Conservation (phyloP, 1,140 invertebrate genomes). For the Lasioglossum baleicum region DNA sequence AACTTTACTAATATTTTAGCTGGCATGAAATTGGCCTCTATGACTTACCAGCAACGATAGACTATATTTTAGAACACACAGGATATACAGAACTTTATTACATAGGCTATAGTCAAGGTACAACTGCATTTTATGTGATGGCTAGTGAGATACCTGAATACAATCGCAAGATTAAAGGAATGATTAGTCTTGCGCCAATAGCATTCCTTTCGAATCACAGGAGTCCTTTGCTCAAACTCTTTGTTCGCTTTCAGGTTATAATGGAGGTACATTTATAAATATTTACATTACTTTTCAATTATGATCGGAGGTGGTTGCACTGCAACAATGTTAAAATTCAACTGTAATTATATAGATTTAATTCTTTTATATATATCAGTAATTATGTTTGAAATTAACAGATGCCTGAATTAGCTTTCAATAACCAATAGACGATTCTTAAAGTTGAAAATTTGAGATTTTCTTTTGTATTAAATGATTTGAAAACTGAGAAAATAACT, state of each 20-base stretch:
- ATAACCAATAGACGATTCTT: too few relatives aligned
- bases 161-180: conserved; percentile 82
- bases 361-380: background rate
- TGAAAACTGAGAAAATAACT: too few relatives aligned
- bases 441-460: too few relatives aligned
- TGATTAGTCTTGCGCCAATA: conserved; percentile 85
- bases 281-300: background rate
- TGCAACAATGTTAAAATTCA: background rate
- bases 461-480: too few relatives aligned
- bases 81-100: conserved; percentile 80
- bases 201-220: conserved; percentile 77
- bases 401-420: too few relatives aligned
- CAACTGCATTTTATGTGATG: conserved; percentile 81
- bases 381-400: background rate
- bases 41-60: conserved; percentile 82
- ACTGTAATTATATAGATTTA: background rate
- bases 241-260: conserved; percentile 69
- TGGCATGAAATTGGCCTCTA: conserved; percentile 81
- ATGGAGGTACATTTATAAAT: conserved; percentile 68
- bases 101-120: conserved; percentile 82
- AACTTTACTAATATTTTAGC: conserved; percentile 65
- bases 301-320: conserved; percentile 11
- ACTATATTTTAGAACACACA: conserved; percentile 81
- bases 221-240: conserved; percentile 72
- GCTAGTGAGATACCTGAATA: conserved; percentile 85